These are phyloP conservation scores for Saxidomus purpurata DNA, from an alignment of 1,140 invertebrate species.

Conservation along the genomic window DNA sequence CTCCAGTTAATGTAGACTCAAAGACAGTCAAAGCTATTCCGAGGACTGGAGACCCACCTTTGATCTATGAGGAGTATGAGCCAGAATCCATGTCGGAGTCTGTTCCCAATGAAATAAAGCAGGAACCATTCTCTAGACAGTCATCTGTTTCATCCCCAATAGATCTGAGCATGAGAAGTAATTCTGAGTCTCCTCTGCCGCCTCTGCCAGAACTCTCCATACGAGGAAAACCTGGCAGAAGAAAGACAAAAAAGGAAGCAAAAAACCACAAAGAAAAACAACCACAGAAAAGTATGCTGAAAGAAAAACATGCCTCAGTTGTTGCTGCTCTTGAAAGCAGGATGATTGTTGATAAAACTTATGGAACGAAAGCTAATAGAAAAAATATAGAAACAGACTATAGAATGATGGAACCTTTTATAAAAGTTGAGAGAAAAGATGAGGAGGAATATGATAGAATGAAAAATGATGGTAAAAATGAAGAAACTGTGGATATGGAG, in stretches of 20 bases:
- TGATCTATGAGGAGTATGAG: constrained; percentile 25
- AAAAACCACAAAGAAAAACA: constrained; percentile 39
- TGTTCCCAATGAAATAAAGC: neutral
- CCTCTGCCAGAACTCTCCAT: neutral
- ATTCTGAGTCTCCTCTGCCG: neutral
- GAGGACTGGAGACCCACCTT: neutral
- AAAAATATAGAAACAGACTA: neutral
- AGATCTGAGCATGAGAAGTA: constrained; percentile 46
- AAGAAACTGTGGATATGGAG: neutral
- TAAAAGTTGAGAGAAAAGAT: neutral
- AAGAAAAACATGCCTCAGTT: constrained; percentile 53
- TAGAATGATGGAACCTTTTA: neutral
- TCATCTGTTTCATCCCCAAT: constrained; percentile 49
- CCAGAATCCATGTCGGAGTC: neutral
- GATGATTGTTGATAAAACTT: neutral
- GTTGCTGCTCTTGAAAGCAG: constrained; percentile 55
- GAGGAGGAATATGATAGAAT: neutral
- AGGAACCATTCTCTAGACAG: neutral
- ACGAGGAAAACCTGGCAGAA: constrained; percentile 9
- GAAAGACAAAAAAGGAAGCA: constrained; percentile 42
- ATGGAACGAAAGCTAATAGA: neutral
- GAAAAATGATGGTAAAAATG: neutral
- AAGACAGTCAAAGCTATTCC: neutral
- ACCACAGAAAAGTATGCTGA: constrained; percentile 12
- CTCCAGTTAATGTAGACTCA: neutral